Evolutionary conservation across 2,797 vertebrate genomes (phyloP).

Genomic region (Epinephelus coioides): DNA sequence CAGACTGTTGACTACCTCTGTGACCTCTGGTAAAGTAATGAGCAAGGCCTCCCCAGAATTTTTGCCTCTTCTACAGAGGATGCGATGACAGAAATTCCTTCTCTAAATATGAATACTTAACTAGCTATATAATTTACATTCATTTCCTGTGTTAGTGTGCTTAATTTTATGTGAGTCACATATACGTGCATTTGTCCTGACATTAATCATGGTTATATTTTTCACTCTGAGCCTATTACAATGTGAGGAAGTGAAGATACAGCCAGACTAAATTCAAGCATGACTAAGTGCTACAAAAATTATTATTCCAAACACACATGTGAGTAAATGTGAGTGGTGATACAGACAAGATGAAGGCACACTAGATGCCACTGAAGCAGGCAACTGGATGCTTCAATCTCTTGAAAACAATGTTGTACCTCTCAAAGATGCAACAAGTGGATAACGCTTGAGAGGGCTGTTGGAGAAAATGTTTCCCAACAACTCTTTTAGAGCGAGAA

Average conservation of each 20-base stretch:
- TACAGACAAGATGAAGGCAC: background rate
- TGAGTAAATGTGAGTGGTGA: background rate
- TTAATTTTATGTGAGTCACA: background rate
- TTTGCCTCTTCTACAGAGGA: background rate
- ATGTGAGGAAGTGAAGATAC: background rate
- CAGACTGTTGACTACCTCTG: background rate
- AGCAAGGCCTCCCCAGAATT: background rate
- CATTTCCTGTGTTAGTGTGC: no score
- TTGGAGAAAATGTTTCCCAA: background rate
- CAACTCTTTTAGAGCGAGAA: background rate
- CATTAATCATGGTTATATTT: background rate
- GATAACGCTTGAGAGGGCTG: background rate
- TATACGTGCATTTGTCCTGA: background rate
- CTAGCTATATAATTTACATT: background rate
- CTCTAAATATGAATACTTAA: background rate
- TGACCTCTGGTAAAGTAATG: background rate
- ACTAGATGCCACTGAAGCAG: slow-evolving; percentile 4
- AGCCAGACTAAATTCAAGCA: slow-evolving; percentile 3
- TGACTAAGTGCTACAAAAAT: background rate
- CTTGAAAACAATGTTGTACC: background rate
- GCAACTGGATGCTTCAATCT: background rate
- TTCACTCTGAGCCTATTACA: background rate
- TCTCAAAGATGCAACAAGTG: background rate
- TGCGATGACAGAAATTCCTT: no score
- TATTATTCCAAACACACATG: background rate